A percentile compares a stretch with the other conserved stretches of the same genome.
Evolutionary conservation across 2,888 invertebrate genomes (phyloP).

Genomic region (Anticlea derivata): DNA sequence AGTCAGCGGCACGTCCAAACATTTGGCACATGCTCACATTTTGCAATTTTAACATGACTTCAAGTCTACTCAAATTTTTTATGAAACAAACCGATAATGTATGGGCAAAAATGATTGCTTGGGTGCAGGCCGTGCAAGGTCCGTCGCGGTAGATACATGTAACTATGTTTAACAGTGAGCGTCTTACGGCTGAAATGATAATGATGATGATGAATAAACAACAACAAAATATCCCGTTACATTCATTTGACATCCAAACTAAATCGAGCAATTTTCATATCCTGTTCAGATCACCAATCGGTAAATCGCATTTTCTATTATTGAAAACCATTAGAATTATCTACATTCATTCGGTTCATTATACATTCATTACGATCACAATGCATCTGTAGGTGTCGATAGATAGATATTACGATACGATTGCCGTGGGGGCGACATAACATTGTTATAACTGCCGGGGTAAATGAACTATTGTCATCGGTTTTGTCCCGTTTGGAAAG

Average conservation of each 20-base stretch:
- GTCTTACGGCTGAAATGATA: no score
- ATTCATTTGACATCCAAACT: constrained; percentile 7
- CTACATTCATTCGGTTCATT: constrained; percentile 45
- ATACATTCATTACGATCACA: constrained; percentile 55
- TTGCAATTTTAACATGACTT: no score
- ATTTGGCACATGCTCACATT: no score
- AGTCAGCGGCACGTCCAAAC: no score
- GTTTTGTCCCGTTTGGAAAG: constrained; percentile 3
- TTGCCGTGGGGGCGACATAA: constrained; percentile 62
- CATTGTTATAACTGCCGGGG: constrained; percentile 47
- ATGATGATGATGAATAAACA: no score
- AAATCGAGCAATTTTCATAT: constrained; percentile 13
- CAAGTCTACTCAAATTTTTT: no score
- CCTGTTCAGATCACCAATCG: constrained; percentile 27
- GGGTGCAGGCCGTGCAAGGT: no score
- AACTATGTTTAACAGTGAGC: no score
- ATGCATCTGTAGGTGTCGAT: constrained; percentile 66
- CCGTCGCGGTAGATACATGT: no score
- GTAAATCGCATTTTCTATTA: constrained; percentile 32
- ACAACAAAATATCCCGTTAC: neutral
- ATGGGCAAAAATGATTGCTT: no score
- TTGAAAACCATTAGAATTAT: constrained; percentile 40
- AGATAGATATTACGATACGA: constrained; percentile 52
- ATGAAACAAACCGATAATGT: no score
- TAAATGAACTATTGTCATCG: constrained; percentile 50